Evolutionary conservation across 53 echinoderm and acorn worm species (phyloP).

Genomic region (Antedon mediterranea): DNA sequence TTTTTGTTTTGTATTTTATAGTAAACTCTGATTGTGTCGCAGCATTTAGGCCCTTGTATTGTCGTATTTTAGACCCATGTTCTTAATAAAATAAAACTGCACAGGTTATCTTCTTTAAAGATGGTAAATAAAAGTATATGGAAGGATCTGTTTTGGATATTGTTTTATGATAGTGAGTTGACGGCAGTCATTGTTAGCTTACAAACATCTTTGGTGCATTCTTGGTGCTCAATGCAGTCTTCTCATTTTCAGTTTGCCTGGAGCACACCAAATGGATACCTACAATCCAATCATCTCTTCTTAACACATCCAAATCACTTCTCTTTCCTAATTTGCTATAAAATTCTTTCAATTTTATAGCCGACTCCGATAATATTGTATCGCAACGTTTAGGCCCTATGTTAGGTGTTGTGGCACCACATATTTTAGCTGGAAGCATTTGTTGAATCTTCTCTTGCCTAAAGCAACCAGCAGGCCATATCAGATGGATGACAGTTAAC

Average conservation of each 20-base stretch:
- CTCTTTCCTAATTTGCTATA: neutral
- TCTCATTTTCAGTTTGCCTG: neutral
- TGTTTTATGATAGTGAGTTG: too few species aligned
- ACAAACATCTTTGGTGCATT: neutral
- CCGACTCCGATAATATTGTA: neutral
- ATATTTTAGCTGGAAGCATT: neutral
- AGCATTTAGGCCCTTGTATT: too few species aligned
- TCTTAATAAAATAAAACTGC: too few species aligned
- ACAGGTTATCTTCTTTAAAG: too few species aligned
- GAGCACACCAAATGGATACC: neutral
- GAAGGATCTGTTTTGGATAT: too few species aligned
- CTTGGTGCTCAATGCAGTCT: neutral
- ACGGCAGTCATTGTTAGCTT: neutral
- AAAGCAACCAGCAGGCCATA: neutral
- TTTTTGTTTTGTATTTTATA: too few species aligned
- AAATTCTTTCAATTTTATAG: neutral
- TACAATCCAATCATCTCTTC: neutral
- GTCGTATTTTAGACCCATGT: too few species aligned
- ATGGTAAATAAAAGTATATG: too few species aligned
- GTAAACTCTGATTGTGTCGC: too few species aligned
- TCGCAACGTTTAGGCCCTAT: neutral
- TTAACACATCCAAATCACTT: neutral
- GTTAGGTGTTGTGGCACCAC: neutral
- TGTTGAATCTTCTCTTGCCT: neutral
- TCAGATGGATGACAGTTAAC: neutral